phyloP scores from a whole-genome alignment of 2,888 invertebrate genomes.

The Cheilosia urbana region DNA sequence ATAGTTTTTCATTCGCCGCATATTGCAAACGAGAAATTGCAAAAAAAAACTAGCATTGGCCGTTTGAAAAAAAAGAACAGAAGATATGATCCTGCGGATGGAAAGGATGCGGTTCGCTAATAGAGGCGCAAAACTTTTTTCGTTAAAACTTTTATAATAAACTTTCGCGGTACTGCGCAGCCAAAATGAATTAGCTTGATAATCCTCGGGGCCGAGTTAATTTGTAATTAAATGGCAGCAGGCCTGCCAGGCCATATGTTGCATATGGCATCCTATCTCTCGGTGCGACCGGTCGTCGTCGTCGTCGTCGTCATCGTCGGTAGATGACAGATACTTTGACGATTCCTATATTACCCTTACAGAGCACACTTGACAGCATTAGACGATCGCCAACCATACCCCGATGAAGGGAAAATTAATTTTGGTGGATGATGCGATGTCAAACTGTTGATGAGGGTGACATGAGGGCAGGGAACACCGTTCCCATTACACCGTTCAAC shows the following conservation, averaged over 20 bases:
- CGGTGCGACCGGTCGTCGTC: conserved; percentile 18
- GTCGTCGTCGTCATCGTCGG: background rate
- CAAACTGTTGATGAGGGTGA: conserved; percentile 70
- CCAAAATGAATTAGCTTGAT: conserved; percentile 70
- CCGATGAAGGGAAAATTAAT: conserved; percentile 48
- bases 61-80: conserved; percentile 32
- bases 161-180: conserved; percentile 53
- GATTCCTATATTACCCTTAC: conserved; percentile 56
- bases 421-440: conserved; percentile 67
- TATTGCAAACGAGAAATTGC: conserved; percentile 73
- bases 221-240: conserved; percentile 76
- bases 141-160: conserved; percentile 76
- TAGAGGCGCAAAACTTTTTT: conserved; percentile 71
- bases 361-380: conserved; percentile 58
- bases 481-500: conserved; percentile 70
- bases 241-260: conserved; percentile 71
- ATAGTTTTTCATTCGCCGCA: conserved; percentile 67
- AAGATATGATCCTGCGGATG: conserved; percentile 56
- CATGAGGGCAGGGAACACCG: conserved; percentile 33
- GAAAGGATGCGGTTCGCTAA: conserved; percentile 73
- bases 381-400: conserved; percentile 36
- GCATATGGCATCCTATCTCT: conserved; percentile 49
- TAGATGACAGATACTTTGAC: conserved; percentile 69
- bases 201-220: conserved; percentile 72
- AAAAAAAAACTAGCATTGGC: conserved; percentile 59